phyloP scores from a whole-genome alignment of 1,140 invertebrate genomes.

The Panulirus ornatus region DNA sequence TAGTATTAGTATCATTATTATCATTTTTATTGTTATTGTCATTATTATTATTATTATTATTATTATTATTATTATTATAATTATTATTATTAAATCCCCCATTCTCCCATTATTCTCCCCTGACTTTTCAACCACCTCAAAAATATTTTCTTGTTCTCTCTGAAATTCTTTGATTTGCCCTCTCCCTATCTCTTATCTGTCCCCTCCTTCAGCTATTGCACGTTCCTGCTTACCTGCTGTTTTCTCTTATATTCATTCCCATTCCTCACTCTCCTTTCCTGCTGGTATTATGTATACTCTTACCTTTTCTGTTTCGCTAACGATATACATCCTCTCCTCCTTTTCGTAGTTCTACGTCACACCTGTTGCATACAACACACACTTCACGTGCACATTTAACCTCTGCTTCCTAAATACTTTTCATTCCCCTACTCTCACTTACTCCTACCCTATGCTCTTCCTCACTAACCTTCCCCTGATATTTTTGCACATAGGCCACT shows the following conservation, averaged over 20 bases:
- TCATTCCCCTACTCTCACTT: too few relatives aligned
- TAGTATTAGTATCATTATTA: too few relatives aligned
- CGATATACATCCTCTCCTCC: not conserved
- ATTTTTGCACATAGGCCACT: too few relatives aligned
- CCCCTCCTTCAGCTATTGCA: too few relatives aligned
- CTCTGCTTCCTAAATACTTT: too few relatives aligned
- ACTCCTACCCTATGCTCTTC: too few relatives aligned
- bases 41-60: not conserved
- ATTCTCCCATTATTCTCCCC: not conserved
- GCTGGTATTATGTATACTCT: not conserved
- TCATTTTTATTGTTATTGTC: not conserved
- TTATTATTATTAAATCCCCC: not conserved
- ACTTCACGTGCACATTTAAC: too few relatives aligned
- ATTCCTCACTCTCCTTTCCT: too few relatives aligned
- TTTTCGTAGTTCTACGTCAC: not conserved
- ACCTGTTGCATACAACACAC: not conserved
- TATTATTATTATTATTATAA: not conserved
- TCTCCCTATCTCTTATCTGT: too few relatives aligned
- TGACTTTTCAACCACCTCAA: not conserved
- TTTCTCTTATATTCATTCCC: not conserved
- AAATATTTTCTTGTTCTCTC: not conserved
- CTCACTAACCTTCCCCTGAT: too few relatives aligned
- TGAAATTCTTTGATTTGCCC: not conserved
- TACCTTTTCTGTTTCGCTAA: not conserved
- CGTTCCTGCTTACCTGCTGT: not conserved